A percentile compares a stretch with the other conserved stretches of the same genome.
Evolutionary conservation across 2,113 vertebrate genomes (phyloP).

Genomic region (Menura novaehollandiae): DNA sequence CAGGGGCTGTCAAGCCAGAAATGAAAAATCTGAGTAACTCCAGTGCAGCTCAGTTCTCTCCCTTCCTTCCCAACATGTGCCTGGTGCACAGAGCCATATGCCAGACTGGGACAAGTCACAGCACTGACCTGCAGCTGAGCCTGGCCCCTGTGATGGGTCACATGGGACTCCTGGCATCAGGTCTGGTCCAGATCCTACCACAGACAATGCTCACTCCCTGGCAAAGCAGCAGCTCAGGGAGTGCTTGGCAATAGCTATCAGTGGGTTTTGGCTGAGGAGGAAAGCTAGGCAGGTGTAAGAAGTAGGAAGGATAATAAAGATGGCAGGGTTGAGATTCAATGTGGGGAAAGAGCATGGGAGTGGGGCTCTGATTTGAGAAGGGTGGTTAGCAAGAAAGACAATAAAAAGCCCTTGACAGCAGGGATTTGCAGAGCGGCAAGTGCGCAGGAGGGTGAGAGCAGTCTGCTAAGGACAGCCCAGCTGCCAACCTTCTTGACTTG

Average conservation of each 20-base stretch:
- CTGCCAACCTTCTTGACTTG: background rate
- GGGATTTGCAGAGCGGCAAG: background rate
- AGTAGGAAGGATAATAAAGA: background rate
- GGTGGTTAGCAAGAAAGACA: background rate
- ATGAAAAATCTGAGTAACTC: background rate
- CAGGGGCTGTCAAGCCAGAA: background rate
- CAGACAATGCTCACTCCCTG: background rate
- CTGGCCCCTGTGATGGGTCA: background rate
- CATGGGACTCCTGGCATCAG: background rate
- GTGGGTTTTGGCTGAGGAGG: background rate
- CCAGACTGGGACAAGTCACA: background rate
- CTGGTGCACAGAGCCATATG: background rate
- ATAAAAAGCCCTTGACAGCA: background rate
- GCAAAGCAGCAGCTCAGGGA: background rate
- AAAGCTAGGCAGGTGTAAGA: background rate
- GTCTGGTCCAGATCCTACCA: background rate
- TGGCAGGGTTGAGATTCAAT: background rate
- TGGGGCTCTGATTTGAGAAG: background rate
- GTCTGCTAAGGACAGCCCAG: background rate
- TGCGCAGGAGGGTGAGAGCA: background rate
- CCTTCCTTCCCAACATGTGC: background rate
- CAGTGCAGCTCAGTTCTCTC: background rate
- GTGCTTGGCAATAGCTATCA: background rate
- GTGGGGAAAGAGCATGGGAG: background rate
- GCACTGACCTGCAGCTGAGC: background rate